Base-by-base conservation (phyloP, 2,888 invertebrate genomes). In the Agrotis segetum region DNA sequence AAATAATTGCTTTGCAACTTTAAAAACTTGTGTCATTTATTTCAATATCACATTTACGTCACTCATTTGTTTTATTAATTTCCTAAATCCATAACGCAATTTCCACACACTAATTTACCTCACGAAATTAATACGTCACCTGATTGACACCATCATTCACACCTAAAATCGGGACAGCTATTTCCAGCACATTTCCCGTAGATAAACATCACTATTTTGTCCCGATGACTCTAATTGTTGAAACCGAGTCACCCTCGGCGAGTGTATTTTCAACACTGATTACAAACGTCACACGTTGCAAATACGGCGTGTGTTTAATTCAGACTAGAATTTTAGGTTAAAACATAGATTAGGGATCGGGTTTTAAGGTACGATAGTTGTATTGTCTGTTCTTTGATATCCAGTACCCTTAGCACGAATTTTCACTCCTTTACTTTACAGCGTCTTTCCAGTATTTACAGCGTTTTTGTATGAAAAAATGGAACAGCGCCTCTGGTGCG, bases 191-290 rank as follows among this genome's bases (percentile, higher is more conserved):
- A 58, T 52, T 58, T 21, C 63, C 67, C 21, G 53, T 16, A 14
- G 24, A 47, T 72, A 55, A 46, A 63, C 72, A 77, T 67, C 50
- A 63, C 60, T 72, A 64, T 50, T 50, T 34, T 34, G 56, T 61
- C 47, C 55, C 46, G 19, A 63, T 55, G 53, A 47, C 21, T 29
- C 46, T 71, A 75, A 77, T 76, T 71, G 65, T 55, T 50, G 64
- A 58, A 77, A 77, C 68, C 79, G 56, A 73, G 53, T 49, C 34
- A 24, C 49, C 50, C 53, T 17, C 64, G 21, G 21, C 7, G 47
- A 40, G 62, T 66, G 49, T 53, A 62, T 72, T 66, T 71, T 66
- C 19, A 55, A 69, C 61, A 53, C 53, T 78, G 74, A 78, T 78
- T 67, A 78, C 65, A 16, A 50, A 29, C 24, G 61, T 24, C 58